These are phyloP conservation scores for Poeciliopsis presidionis DNA, from an alignment of 2,797 vertebrate genomes.

Conservation along the genomic window DNA sequence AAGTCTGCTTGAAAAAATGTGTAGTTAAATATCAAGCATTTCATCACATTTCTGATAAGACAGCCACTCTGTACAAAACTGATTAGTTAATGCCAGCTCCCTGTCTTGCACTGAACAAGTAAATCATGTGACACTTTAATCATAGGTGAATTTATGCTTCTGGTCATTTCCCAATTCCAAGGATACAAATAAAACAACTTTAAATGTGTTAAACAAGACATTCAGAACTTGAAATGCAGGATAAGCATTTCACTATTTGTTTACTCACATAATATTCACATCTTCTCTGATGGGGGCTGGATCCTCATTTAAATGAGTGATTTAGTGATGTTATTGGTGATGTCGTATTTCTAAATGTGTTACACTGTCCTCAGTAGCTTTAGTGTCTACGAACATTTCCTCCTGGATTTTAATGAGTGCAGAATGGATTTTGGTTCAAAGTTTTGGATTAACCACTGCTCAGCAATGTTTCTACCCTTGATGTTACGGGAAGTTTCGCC, in stretches of 20 bases:
- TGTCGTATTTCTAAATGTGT: conserved; percentile 36
- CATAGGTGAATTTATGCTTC: conserved; percentile 3
- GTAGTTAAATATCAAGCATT: conserved; percentile 4
- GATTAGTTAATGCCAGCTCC: not conserved
- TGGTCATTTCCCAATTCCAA: not conserved
- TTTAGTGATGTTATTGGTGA: conserved; percentile 30
- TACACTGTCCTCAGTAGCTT: conserved; percentile 14
- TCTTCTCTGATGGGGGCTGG: conserved; percentile 60
- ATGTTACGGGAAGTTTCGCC: conserved; percentile 2
- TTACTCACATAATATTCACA: conserved; percentile 21
- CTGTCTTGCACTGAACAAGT: conserved; percentile 1
- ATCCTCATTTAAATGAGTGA: conserved; percentile 43
- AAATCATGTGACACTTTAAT: not conserved
- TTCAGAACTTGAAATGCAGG: conserved; percentile 40
- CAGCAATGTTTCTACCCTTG: not conserved
- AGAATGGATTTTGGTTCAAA: conserved; percentile 17
- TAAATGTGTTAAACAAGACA: conserved; percentile 16
- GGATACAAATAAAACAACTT: not conserved
- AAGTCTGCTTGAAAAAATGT: not conserved
- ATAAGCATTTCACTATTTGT: conserved; percentile 26
- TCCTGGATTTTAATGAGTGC: conserved; percentile 19
- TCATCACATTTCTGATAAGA: conserved; percentile 7
- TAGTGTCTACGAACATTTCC: not conserved
- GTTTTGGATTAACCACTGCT: conserved; percentile 20
- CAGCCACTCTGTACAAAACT: not conserved